phyloP scores from a whole-genome alignment of 2,113 vertebrate species.

The Ailuropoda melanoleuca region DNA sequence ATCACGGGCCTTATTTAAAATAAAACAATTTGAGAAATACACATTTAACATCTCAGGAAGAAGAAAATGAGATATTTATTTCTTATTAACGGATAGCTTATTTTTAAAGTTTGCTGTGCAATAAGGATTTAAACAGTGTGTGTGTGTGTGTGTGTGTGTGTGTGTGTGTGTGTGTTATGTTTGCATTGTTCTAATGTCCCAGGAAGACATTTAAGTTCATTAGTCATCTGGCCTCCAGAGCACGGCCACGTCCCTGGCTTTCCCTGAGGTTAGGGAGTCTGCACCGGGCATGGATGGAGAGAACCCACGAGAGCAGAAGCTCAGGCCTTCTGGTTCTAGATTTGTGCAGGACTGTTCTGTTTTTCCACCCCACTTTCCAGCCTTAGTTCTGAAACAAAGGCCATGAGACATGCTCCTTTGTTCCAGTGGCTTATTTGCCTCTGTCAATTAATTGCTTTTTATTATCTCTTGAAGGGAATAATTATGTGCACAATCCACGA shows the following conservation, averaged over 20 bases:
- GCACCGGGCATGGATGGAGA: fast-evolving
- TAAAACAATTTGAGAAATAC: not conserved
- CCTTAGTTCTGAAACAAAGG: not conserved
- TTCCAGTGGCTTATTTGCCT: not conserved
- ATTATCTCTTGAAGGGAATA: not conserved
- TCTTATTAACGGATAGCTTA: not conserved
- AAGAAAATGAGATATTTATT: not conserved
- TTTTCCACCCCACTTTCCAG: not conserved
- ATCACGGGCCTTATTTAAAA: not conserved
- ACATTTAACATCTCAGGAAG: not conserved
- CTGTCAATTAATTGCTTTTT: not conserved
- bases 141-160: not conserved
- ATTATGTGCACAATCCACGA: not conserved
- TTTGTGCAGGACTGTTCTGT: too few relatives aligned
- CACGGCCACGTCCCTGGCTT: fast-evolving
- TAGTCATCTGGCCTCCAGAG: not conserved
- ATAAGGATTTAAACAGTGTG: not conserved
- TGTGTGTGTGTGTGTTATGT: fast-evolving
- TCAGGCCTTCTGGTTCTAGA: not conserved
- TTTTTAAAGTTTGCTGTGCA: not conserved
- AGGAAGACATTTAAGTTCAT: not conserved
- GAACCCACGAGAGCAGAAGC: not conserved
- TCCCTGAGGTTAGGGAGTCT: fast-evolving
- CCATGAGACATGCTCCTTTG: not conserved
- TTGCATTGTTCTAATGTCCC: not conserved